Evolutionary conservation across 2,113 vertebrate genomes (phyloP), one percentile per base, ranked within the genome.

Genomic region (Callorhinus ursinus): DNA sequence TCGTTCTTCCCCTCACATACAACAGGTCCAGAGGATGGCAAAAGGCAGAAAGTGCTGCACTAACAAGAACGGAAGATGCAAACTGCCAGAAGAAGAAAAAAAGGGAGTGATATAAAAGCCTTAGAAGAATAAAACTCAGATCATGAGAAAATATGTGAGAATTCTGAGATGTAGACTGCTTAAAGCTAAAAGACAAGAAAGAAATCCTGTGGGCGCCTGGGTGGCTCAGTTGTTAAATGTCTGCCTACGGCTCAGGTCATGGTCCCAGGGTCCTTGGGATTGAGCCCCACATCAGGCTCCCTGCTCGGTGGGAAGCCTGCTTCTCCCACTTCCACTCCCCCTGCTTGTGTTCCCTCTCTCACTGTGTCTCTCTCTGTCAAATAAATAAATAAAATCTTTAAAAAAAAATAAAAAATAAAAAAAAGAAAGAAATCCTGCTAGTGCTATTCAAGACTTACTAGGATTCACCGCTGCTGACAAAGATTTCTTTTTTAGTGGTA

Each of bases 141-240:
- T 63, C 51, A 18, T 59, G 15, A 95, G 51, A 90, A 77, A 90
- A 91, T 39, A 77, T 46, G 36, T 39, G n/a, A 82, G 65, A 94
- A 92, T 95, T 85, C 5, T 95, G 28, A 94, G 42, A 4, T 93
- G 2, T 4, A 69, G 28, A 81, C 36, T 83, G 22, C 18, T 88
- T 90, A 92, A 87, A 94, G 85, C 11, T n/a, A 19, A 90, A 88
- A 77, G 24, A 90, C 12, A 89, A 72, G 14, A 83, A 91, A 84
- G n/a, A 97, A 92, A 95, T 61, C 26, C 69, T 81, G 53, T 46
- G 7, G 46, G 7, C 8, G 46, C 46, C 46, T 46, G 46, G 46
- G 46, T 46, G 46, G 46, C 8, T 46, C 46, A 46, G 46, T 46
- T 8, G 46, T 46, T 46, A 46, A 46, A 1, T 7, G 1, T 46